Base-by-base conservation (phyloP, 1,140 invertebrate species). In the Nylanderia fulva region DNA sequence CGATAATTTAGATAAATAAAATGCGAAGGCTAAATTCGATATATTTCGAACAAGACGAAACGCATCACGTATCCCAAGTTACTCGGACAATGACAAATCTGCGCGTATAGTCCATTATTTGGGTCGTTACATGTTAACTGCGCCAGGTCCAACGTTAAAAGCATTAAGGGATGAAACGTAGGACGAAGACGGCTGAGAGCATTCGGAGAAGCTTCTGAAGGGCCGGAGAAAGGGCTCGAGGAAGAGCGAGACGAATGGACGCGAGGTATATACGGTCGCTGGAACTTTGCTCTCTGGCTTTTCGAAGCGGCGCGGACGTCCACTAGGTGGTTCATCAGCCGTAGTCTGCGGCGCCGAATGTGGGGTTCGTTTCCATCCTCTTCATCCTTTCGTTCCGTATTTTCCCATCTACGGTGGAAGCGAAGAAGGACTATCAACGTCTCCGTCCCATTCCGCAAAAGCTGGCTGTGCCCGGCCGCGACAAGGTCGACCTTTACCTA, bases 251-350 rank as follows among this genome's bases (percentile, higher is more conserved):
- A 29, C 75, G 64, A 71, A 72, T 60, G 7, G 56, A 82, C 27
- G 45, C 86, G 56, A 80, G 36, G 15, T 27, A 24, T n/a, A 36
- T 64, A 45, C 52, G 45, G 56, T 86, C 66, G 72, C 61, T 69
- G 45, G 63, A 89, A 88, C 88, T 89, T 89, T 86, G 88, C 86
- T 89, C 84, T 88, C 86, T 68, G 77, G 66, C 86, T 89, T 74
- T 88, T 61, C 61, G 79, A 63, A 58, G 69, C 60, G 52, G 54
- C 45, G 61, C 56, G 56, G 58, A 27, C 52, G 77, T 84, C 87
- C 86, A 63, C 84, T 72, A 79, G 84, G 54, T 88, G 88, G 88
- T 89, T 88, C 86, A 89, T 89, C 88, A 84, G 86, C 36, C 79
- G 60, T 48, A 69, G 45, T 84, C 79, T 88, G 88, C 39, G 88